phyloP scores from a whole-genome alignment of 2,888 invertebrate genomes.

The Calameuta idolon region DNA sequence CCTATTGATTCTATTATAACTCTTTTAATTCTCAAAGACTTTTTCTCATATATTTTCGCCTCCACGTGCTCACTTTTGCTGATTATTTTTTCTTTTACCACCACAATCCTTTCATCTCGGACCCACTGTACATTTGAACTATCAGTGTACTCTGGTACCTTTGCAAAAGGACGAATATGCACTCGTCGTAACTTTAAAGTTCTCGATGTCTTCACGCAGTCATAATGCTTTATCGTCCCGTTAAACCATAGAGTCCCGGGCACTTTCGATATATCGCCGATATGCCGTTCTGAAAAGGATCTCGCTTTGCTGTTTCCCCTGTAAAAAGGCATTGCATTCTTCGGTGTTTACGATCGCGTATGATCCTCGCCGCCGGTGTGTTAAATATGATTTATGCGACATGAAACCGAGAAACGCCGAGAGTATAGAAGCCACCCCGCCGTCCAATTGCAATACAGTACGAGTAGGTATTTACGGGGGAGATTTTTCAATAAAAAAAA shows the following conservation, averaged over 20 bases:
- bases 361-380: constrained; percentile 39
- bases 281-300: not conserved
- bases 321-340: constrained; percentile 9
- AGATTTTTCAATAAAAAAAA: not conserved
- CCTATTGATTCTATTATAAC: not conserved
- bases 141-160: not conserved
- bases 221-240: not conserved
- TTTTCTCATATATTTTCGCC: not conserved
- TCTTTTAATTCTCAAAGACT: not conserved
- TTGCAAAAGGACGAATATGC: not conserved
- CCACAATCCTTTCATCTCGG: not conserved
- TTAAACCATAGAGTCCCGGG: not conserved
- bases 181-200: not conserved
- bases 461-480: not conserved
- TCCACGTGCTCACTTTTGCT: not conserved
- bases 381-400: constrained; percentile 26
- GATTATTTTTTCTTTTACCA: not conserved
- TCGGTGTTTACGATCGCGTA: constrained; percentile 38
- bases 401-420: not conserved
- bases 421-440: not conserved
- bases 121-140: not conserved
- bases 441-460: not conserved
- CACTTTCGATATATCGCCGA: not conserved
- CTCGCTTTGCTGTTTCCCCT: not conserved
- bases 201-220: not conserved